These are phyloP conservation scores for Spilogale gracilis DNA, from an alignment of 2,113 vertebrate species.

Conservation along the genomic window DNA sequence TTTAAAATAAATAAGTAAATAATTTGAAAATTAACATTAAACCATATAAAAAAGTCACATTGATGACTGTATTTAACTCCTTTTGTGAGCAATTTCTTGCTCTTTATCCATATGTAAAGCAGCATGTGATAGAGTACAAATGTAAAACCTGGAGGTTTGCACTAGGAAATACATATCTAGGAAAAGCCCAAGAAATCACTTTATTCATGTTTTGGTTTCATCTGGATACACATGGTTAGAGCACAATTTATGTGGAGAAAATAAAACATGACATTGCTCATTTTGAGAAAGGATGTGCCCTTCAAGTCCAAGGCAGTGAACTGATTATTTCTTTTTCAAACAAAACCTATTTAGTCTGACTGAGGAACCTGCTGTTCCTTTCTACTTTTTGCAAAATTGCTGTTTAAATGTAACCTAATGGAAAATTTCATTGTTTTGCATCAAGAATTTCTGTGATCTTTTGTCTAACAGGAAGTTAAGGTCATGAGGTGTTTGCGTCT, in stretches of 20 bases:
- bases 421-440: slow-evolving; percentile 73
- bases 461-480: slow-evolving; percentile 69
- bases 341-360: slow-evolving; percentile 70
- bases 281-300: slow-evolving; percentile 61
- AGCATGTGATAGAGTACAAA: slow-evolving; percentile 43
- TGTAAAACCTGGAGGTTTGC: slow-evolving; percentile 56
- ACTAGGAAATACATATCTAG: slow-evolving; percentile 64
- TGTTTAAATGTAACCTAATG: slow-evolving; percentile 71
- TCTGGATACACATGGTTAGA: slow-evolving; percentile 67
- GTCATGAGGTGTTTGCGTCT: slow-evolving; percentile 56
- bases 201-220: slow-evolving; percentile 73
- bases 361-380: slow-evolving; percentile 67
- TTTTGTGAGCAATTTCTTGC: slow-evolving; percentile 36
- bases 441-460: slow-evolving; percentile 64
- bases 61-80: slow-evolving; percentile 14
- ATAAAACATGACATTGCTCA: slow-evolving; percentile 71
- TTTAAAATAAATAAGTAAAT: not conserved
- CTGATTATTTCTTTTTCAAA: slow-evolving; percentile 73
- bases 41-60: not conserved
- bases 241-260: slow-evolving; percentile 74
- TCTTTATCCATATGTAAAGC: slow-evolving; percentile 55
- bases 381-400: slow-evolving; percentile 66
- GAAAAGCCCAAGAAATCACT: slow-evolving; percentile 65
- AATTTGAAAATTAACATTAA: not conserved
- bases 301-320: slow-evolving; percentile 58